Evolutionary conservation across 2,797 vertebrate species (phyloP).

Genomic region (Sphaeramia orbicularis): DNA sequence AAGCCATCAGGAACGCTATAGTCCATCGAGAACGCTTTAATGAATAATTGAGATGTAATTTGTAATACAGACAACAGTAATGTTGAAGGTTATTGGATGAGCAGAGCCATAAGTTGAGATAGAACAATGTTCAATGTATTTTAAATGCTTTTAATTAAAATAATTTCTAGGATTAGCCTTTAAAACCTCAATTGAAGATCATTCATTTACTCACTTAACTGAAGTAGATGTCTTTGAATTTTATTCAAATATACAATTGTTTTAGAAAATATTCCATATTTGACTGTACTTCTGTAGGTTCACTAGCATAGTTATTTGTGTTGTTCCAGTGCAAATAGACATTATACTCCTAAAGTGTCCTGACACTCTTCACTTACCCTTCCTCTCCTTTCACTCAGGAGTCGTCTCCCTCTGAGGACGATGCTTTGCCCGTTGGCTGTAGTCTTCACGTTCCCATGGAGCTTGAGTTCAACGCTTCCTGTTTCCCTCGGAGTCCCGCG

Average conservation of each 20-base stretch:
- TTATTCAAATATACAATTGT: neutral
- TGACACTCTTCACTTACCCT: slow-evolving; percentile 16
- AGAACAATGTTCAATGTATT: neutral
- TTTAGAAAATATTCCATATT: neutral
- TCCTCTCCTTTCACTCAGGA: slow-evolving; percentile 59
- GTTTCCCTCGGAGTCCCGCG: slow-evolving; percentile 62
- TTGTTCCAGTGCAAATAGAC: neutral
- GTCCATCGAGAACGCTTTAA: slow-evolving; percentile 3
- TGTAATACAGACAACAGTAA: slow-evolving; percentile 14
- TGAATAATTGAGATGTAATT: slow-evolving; percentile 3
- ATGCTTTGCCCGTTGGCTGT: slow-evolving; percentile 63
- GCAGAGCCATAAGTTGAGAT: slow-evolving; percentile 3
- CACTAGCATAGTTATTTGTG: neutral
- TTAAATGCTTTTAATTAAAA: slow-evolving; percentile 15
- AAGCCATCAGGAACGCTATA: neutral
- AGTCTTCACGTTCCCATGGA: slow-evolving; percentile 82
- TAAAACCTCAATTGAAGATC: neutral
- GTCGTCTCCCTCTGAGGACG: slow-evolving; percentile 42
- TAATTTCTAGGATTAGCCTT: neutral
- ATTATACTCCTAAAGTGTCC: neutral
- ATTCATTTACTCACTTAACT: neutral
- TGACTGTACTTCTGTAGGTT: neutral
- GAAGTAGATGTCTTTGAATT: slow-evolving; percentile 4
- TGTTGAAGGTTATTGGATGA: neutral
- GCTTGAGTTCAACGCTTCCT: slow-evolving; percentile 74